Evolutionary conservation across 2,113 vertebrate genomes (phyloP).

Genomic region (Leucosticte australis): DNA sequence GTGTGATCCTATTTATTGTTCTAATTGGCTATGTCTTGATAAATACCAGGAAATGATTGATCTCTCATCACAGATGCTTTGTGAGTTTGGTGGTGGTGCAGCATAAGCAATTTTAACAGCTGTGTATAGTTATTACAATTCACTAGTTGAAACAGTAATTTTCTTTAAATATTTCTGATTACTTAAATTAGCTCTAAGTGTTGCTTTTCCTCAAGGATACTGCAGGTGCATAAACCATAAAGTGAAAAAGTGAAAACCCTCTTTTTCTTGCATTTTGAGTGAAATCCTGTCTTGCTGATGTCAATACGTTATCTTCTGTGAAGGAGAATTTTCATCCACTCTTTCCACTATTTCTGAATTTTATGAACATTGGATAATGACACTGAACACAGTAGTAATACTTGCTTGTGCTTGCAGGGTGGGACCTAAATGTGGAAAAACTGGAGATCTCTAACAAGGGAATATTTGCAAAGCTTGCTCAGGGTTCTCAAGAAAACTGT

Average conservation of each 20-base stretch:
- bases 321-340: neutral
- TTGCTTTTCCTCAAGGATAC: neutral
- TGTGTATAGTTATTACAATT: slow-evolving; percentile 21
- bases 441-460: neutral
- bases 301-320: neutral
- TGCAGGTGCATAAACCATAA: neutral
- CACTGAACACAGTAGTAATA: neutral
- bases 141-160: slow-evolving; percentile 42
- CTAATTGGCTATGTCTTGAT: neutral
- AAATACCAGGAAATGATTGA: slow-evolving; percentile 57
- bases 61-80: slow-evolving; percentile 57
- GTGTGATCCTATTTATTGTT: slow-evolving; percentile 6
- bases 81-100: slow-evolving; percentile 46
- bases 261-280: neutral
- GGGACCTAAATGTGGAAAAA: neutral
- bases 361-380: neutral
- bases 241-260: neutral
- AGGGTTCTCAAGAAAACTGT: neutral
- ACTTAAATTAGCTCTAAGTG: slow-evolving; percentile 36
- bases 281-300: neutral
- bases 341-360: neutral
- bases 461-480: neutral
- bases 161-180: slow-evolving; percentile 64
- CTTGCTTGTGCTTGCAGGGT: neutral
- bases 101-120: slow-evolving; percentile 51